Base-by-base conservation (phyloP, 1,140 invertebrate species). In the Panagrolaimus sp. region DNA sequence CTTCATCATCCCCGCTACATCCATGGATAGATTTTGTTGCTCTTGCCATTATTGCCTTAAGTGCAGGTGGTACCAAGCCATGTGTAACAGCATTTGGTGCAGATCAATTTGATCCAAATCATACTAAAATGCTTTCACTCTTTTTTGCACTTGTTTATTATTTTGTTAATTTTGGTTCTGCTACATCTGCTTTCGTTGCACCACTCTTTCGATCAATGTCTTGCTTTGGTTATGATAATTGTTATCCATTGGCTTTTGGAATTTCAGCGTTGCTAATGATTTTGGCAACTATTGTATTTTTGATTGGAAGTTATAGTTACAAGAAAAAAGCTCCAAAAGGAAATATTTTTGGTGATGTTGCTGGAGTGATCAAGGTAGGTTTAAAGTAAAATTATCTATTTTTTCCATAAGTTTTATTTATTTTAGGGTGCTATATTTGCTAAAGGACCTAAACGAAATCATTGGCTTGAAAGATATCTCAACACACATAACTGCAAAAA, bases 61-160 rank as follows among this genome's bases (percentile, higher is more conserved):
- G 68, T 23, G 23, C 61, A 20, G 95, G 93, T 9, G 92, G 95
- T 1, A 98, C 98, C 77, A 98, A 98, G 81, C 93, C 96, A 1
- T 97, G 93, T 82, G 94, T 98, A 0, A 88, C 92, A 0, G 90
- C 94, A 0, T 98, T 98, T 83, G 95, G 95, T 20, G 96, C 92
- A 0, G 95, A 98, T 84, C 96, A 98, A 85, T 95, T 94, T 53
- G 78, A 69, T 89, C 77, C 91, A 90, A 84, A 88, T 88, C 77
- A 84, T 47, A 67, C 68, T 11, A 66, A 68, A 66, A 81, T 81
- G 78, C 45, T 79, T 43, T 74, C 71, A 0, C 88, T 88, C 63
- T 96, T 92, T 85, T 96, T 96, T 84, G 94, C 92, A 0, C 84
- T 94, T 0, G 96, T 96, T 83, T 96, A 96, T 85, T 92, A 95